Evolutionary conservation across 2,888 invertebrate species (phyloP), one percentile per base, ranked within the genome.

Genomic region (Polyommatus iphigenia): DNA sequence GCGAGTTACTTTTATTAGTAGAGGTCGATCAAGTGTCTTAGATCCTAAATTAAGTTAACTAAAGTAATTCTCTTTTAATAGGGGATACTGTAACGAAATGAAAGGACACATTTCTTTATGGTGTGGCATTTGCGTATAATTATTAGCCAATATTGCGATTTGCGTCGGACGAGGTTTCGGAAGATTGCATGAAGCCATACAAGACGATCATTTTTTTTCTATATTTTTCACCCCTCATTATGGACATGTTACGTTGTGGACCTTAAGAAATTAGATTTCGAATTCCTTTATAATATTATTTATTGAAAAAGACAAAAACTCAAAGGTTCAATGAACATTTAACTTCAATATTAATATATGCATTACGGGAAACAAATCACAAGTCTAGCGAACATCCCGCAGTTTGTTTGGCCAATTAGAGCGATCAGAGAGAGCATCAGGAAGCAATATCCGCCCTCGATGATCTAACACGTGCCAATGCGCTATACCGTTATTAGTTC

Each of bases 401-500:
- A 13, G 62, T 20, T 13, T 62, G 24, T 24, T 20, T 62, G 24
- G 10, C 62, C 24, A 62, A 62, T 62, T 62, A 62, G 59, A 20
- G 24, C 13, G 24, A 62, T 62, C 24, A 62, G 62, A 62, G 62
- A 62, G 62, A 10, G 62, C 59, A 59, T 59, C 57, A n/a, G 20
- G 57, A 20, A 20, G 59, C 62, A 62, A 62, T 62, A 62, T 62
- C 62, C 24, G 62, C 62, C 62, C 62, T 24, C 20, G 13, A 62
- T 62, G 24, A 62, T 24, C 62, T 24, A 62, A 62, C 24, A 24
- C 62, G 62, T 62, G 62, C 62, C 62, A 24, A 18, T 54, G 54
- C 7, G 4, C 10, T 24, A 24, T 62, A 10, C 59, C n/a, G 62
- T 62, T 13, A 24, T 62, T 62, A 20, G 20, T 59, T 59, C 57